Evolutionary conservation across 2,888 invertebrate genomes (phyloP), one percentile per base, ranked within the genome.

Genomic region (Napeogenes sylphis): DNA sequence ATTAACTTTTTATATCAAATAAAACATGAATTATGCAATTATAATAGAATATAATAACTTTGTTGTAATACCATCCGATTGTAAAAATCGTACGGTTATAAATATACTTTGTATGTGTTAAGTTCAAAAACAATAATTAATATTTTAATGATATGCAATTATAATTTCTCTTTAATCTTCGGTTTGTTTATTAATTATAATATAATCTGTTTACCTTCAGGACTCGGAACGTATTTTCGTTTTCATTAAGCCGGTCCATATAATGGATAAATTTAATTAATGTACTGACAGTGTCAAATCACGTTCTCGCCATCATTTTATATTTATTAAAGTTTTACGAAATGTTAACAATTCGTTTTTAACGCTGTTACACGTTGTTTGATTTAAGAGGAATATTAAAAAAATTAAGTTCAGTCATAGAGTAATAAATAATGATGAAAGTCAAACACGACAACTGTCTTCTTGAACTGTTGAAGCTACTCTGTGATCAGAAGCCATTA

Each of bases 381-480:
- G 4, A 30, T 51, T 30, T 30, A 35, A 35, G 4, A 5, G 35
- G 3, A 35, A 35, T 35, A 35, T 35, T 35, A 5, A 35, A 35
- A 35, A 35, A 4, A 33, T 21, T 38, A 58, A 47, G 12, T 51
- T 33, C 6, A 42, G 30, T 10, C 38, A 45, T 42, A 61, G 51
- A 46, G 6, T 45, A 51, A 63, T 13, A 51, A 51, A 80, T 64
- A 72, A 88, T 88, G 89, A 88, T 88, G 74, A 81, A 77, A 35
- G 78, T 72, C 42, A 80, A 79, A 66, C 81, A 85, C 35, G 73
- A 76, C 60, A 87, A 88, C 70, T 88, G 88, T 71, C 71, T 88
- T 57, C 60, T 87, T 14, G 79, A 82, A 70, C 74, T 88, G 8
- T 76, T 89, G n/a, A 73, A 81, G 56, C 67, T 82, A 58, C 71